Evolutionary conservation across 2,113 vertebrate species (phyloP), one percentile per base, ranked within the genome.

Genomic region (Chelonoidis abingdonii): DNA sequence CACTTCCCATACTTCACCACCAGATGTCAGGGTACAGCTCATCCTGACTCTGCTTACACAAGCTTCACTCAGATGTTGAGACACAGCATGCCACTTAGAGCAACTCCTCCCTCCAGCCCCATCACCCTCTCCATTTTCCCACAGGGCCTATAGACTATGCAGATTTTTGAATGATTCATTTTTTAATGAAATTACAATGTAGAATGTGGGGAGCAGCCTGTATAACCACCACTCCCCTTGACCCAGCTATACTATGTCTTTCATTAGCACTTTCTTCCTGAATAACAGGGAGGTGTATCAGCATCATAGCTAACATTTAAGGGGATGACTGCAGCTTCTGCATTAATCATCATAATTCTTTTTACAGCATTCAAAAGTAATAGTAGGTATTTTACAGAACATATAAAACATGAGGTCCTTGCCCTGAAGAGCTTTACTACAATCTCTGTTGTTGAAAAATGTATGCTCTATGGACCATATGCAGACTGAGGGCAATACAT

Each of bases 271-370:
- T 52, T 84, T 6, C 57, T 92, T 85, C 22, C 84, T 80, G 75
- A 87, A 86, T 6, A 88, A 29, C 49, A 94, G 52, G 25, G 53
- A 27, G 86, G 92, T 65, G 92, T 87, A 89, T 35, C 89, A 78
- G 56, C 14, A 69, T 69, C 86, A 52, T 24, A 80, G 29, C 13
- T 83, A 92, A 50, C 72, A 50, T 83, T 90, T 84, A 91, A 95
- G 94, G 85, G 57, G 81, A 83, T 95, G 90, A 91, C 62, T 96
- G 94, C 85, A 93, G 84, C 86, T 75, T 83, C 80, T 88, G 88
- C 87, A 97, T 94, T 96, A 93, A 96, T 96, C 95, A 93, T 90
- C 93, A 87, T 92, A 89, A 75, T 21, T 44, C 22, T 6, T 95
- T 94, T 93, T 92, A 93, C 81, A 95, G 89, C 50, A 83, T 83